Conservation (phyloP, 2,113 vertebrate genomes). For the Myotis davidii region DNA sequence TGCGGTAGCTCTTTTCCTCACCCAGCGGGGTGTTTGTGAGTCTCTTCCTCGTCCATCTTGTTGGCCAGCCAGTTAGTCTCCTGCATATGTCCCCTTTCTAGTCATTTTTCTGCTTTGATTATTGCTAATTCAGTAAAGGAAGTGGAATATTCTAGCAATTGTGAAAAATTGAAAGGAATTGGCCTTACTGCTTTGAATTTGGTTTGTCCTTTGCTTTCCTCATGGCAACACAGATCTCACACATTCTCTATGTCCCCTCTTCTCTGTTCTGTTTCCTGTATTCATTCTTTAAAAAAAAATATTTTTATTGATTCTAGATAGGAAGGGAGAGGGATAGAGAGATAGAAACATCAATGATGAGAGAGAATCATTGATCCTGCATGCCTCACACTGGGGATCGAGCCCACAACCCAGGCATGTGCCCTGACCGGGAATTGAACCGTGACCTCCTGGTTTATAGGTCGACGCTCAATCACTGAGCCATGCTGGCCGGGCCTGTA, state of each 20-base stretch:
- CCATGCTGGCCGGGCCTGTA: constrained; percentile 77
- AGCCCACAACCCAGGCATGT: too few relatives aligned
- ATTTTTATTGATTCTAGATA: too few relatives aligned
- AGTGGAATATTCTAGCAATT: constrained; percentile 91
- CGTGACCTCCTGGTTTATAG: too few relatives aligned
- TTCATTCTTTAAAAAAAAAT: constrained; percentile 87
- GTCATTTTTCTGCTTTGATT: constrained; percentile 93
- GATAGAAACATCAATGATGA: too few relatives aligned
- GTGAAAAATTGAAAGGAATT: constrained; percentile 92
- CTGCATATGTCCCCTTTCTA: constrained; percentile 92
- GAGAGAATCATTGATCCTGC: too few relatives aligned
- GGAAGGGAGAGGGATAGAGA: too few relatives aligned
- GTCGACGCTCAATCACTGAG: too few relatives aligned
- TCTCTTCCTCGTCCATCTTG: constrained; percentile 90
- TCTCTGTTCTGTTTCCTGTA: constrained; percentile 93
- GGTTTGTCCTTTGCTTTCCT: constrained; percentile 91
- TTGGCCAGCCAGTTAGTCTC: constrained; percentile 89
- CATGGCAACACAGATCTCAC: constrained; percentile 90
- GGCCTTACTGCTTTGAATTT: constrained; percentile 93
- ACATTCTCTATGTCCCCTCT: constrained; percentile 92
- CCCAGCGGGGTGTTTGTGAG: constrained; percentile 91
- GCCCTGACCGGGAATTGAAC: too few relatives aligned
- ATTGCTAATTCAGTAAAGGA: constrained; percentile 92
- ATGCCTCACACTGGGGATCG: too few relatives aligned
- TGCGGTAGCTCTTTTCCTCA: constrained; percentile 91